Percentiles rank a stretch among this genome's conserved stretches.
Conservation (phyloP, 2,113 vertebrate genomes). For the Strigops habroptila region DNA sequence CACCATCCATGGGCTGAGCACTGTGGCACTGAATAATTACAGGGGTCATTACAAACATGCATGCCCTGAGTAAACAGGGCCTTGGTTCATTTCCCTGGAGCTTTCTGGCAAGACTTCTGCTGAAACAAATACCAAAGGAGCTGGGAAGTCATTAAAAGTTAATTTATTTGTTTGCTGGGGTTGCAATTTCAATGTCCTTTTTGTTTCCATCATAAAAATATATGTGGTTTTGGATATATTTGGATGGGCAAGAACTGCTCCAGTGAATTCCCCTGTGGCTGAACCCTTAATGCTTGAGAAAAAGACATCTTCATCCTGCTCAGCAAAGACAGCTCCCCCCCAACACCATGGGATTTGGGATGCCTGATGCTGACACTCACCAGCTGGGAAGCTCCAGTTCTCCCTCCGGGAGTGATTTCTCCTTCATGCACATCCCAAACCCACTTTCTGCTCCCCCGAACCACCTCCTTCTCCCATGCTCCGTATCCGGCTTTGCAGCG, state of each 20-base stretch:
- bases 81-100: neutral
- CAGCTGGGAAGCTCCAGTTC: neutral
- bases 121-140: neutral
- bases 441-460: neutral
- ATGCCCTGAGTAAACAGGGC: fast-evolving
- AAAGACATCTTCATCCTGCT: neutral
- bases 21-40: fast-evolving
- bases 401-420: fast-evolving
- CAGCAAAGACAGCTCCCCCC: neutral
- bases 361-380: neutral
- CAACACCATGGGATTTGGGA: fast-evolving
- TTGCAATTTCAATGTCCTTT: neutral
- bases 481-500: neutral
- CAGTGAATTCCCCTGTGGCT: neutral
- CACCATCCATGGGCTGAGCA: neutral
- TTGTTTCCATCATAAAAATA: neutral
- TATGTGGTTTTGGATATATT: neutral
- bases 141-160: neutral
- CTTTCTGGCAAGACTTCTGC: neutral
- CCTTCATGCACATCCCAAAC: neutral
- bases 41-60: neutral
- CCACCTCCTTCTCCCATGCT: fast-evolving
- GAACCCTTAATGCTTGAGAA: neutral
- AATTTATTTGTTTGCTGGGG: neutral
- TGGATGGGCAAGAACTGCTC: neutral